A percentile compares a stretch with the other conserved stretches of the same genome.
phyloP scores from a whole-genome alignment of 2,113 vertebrate species.

The Poecile atricapillus region DNA sequence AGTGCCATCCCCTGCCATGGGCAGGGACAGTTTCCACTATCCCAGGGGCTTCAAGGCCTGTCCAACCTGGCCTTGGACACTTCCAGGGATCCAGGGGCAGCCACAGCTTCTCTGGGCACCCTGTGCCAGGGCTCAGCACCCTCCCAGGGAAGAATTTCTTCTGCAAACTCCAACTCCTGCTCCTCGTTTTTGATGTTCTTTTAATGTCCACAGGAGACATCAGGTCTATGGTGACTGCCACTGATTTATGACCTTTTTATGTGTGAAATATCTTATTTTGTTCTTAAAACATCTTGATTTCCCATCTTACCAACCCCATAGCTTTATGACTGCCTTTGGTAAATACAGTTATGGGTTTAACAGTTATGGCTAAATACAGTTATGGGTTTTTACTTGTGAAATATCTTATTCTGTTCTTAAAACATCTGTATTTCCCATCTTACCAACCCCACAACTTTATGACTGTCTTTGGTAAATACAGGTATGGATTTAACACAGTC shows the following conservation, averaged over 20 bases:
- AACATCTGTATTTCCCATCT: not conserved
- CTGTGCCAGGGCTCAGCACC: rapidly evolving
- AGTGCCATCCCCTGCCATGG: not conserved
- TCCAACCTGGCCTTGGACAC: not conserved
- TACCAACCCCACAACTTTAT: not conserved
- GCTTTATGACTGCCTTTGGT: not conserved
- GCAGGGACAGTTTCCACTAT: not conserved
- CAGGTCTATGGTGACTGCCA: not conserved
- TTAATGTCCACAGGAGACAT: not conserved
- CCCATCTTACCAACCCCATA: not conserved
- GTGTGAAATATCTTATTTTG: not conserved
- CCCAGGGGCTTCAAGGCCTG: rapidly evolving
- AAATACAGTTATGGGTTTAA: not conserved
- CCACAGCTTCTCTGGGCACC: rapidly evolving
- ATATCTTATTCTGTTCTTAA: not conserved
- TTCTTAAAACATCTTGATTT: not conserved
- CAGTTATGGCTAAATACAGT: too few species aligned
- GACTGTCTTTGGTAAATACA: not conserved
- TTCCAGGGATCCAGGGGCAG: not conserved
- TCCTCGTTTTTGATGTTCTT: not conserved
- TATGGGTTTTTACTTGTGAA: not conserved
- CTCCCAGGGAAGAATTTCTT: not conserved
- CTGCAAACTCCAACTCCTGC: not conserved
- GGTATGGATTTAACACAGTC: not conserved
- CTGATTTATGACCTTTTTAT: not conserved